Percentiles rank a stretch among this genome's conserved stretches.
These are phyloP conservation scores for Arizona elegans DNA, from an alignment of 2,113 vertebrate species.

Conservation along the genomic window DNA sequence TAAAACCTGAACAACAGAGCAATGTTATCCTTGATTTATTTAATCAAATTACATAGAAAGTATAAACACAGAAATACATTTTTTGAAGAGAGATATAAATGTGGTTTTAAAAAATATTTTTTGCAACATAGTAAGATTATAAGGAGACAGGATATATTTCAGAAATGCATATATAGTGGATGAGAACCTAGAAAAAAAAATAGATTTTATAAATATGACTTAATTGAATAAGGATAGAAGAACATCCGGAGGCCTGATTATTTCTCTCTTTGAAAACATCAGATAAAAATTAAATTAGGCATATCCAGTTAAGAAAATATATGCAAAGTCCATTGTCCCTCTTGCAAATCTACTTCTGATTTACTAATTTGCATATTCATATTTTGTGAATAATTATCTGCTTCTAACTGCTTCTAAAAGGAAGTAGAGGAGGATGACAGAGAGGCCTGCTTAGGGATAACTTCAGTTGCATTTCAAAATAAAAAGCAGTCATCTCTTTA, in stretches of 20 bases:
- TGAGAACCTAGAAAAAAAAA: conserved; percentile 36
- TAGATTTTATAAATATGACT: conserved; percentile 45
- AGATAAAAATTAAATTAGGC: background rate
- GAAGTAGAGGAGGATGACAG: conserved; percentile 7
- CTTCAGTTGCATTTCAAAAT: conserved; percentile 33
- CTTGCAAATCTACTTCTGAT: background rate
- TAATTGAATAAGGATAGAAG: conserved; percentile 46
- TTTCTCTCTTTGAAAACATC: conserved; percentile 11
- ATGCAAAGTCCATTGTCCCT: background rate
- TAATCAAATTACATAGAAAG: conserved; percentile 1
- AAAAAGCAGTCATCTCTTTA: conserved; percentile 28
- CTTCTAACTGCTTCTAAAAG: conserved; percentile 29
- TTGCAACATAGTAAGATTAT: conserved; percentile 31
- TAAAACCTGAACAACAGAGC: conserved; percentile 1
- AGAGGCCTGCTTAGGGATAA: background rate
- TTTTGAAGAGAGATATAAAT: background rate
- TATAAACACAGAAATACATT: conserved; percentile 3
- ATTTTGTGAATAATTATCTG: conserved; percentile 40
- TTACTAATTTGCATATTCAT: background rate
- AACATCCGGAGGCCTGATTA: conserved; percentile 39
- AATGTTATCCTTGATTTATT: conserved; percentile 37
- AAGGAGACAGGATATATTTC: conserved; percentile 1
- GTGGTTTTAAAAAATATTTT: conserved; percentile 11
- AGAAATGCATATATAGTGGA: conserved; percentile 32
- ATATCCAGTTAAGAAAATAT: conserved; percentile 25